Conservation (phyloP, 2,888 invertebrate genomes). For the Tetragonula carbonaria region DNA sequence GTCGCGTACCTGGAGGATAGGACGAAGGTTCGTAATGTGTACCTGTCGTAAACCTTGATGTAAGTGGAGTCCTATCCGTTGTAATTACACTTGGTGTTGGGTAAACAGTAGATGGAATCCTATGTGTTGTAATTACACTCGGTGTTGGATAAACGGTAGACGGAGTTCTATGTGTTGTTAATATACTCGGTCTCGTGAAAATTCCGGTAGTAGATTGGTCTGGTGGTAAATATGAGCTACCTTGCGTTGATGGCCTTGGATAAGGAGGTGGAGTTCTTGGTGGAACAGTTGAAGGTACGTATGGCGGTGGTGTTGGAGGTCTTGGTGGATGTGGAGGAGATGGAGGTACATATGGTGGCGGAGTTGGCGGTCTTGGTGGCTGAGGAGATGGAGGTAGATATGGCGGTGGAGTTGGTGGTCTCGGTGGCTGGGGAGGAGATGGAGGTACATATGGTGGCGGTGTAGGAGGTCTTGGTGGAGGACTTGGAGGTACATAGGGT, state of each 20-base stretch:
- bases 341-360: conserved; percentile 46
- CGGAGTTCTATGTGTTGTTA: too few relatives aligned
- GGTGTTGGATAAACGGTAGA: too few relatives aligned
- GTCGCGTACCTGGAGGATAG: conserved; percentile 59
- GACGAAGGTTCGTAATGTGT: background rate
- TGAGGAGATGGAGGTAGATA: conserved; percentile 36
- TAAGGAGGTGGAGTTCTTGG: background rate
- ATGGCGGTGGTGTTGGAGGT: conserved; percentile 16
- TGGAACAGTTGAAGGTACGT: background rate
- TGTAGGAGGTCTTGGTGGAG: conserved; percentile 41
- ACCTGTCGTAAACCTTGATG: background rate
- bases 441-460: conserved; percentile 36
- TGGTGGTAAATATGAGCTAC: conserved; percentile 12
- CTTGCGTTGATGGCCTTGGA: conserved; percentile 1
- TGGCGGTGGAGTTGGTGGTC: conserved; percentile 19
- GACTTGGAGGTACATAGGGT: too few relatives aligned
- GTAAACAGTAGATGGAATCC: background rate
- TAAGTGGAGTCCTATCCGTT: background rate
- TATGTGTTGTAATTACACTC: too few relatives aligned
- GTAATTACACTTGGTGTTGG: background rate
- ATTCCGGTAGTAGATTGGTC: background rate
- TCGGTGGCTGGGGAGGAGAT: conserved; percentile 13
- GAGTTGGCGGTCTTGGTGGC: background rate
- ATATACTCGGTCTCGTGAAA: too few relatives aligned
- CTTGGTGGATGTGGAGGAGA: conserved; percentile 24